Evolutionary conservation across 1,140 invertebrate species (phyloP).

Genomic region (Chrysopa pallens): DNA sequence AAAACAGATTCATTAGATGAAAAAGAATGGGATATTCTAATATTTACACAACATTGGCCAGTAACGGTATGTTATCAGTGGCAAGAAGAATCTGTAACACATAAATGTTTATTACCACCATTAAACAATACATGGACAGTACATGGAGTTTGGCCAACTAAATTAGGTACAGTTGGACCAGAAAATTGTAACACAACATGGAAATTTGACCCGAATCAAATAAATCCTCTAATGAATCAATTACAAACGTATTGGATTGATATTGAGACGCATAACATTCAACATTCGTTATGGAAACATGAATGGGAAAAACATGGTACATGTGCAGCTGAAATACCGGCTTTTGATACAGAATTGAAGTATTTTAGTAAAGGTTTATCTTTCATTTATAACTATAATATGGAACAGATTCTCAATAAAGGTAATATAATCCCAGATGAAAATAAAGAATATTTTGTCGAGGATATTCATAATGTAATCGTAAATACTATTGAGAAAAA

Average conservation of each 20-base stretch:
- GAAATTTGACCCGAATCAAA: slow-evolving; percentile 35
- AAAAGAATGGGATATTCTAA: slow-evolving; percentile 47
- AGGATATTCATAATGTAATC: slow-evolving; percentile 36
- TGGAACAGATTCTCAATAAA: slow-evolving; percentile 36
- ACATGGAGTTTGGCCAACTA: slow-evolving; percentile 69
- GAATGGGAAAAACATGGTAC: slow-evolving; percentile 78
- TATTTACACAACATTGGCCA: slow-evolving; percentile 70
- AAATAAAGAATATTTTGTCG: slow-evolving; percentile 30
- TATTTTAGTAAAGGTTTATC: slow-evolving; percentile 52
- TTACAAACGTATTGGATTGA: slow-evolving; percentile 55
- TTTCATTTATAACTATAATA: slow-evolving; percentile 40
- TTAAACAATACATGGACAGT: slow-evolving; percentile 49
- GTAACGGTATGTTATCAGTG: slow-evolving; percentile 53
- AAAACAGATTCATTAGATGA: background rate
- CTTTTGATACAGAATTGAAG: slow-evolving; percentile 43
- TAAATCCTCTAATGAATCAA: slow-evolving; percentile 37
- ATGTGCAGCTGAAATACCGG: slow-evolving; percentile 42
- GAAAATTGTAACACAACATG: slow-evolving; percentile 45
- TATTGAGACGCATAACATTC: slow-evolving; percentile 36
- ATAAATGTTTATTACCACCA: slow-evolving; percentile 42
- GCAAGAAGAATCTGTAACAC: slow-evolving; percentile 33
- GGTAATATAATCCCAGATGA: slow-evolving; percentile 35
- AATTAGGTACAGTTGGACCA: slow-evolving; percentile 42
- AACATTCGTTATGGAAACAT: slow-evolving; percentile 54
- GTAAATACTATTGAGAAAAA: slow-evolving; percentile 31